A percentile compares a stretch with the other conserved stretches of the same genome.
Evolutionary conservation across 2,888 invertebrate species (phyloP).

Genomic region (Dascillus cervinus): DNA sequence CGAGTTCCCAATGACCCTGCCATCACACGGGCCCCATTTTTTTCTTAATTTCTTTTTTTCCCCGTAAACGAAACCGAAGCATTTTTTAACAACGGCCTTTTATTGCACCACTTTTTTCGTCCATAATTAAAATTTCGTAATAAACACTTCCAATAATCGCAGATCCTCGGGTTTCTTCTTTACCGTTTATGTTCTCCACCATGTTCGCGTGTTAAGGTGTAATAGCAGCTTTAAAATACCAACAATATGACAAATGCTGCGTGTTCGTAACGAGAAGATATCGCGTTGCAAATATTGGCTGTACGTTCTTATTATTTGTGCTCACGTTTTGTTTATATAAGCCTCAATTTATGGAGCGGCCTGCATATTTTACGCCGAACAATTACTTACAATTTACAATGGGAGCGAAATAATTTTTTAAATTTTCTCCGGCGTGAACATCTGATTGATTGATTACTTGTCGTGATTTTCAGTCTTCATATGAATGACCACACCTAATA

Average conservation of each 20-base stretch:
- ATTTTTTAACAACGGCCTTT: constrained; percentile 10
- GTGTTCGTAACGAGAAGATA: constrained; percentile 26
- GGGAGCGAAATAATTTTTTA: too few relatives aligned
- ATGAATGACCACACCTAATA: constrained; percentile 20
- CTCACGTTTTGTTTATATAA: constrained; percentile 12
- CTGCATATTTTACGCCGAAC: too few relatives aligned
- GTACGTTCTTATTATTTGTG: constrained; percentile 12
- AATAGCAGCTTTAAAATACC: constrained; percentile 34
- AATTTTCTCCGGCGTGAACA: too few relatives aligned
- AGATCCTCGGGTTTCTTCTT: too few relatives aligned
- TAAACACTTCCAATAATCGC: too few relatives aligned
- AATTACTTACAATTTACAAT: too few relatives aligned
- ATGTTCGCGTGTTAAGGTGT: constrained; percentile 33
- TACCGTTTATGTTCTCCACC: too few relatives aligned
- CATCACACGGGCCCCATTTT: constrained; percentile 20
- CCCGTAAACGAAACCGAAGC: constrained; percentile 3
- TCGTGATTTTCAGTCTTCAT: constrained; percentile 15
- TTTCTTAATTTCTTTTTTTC: constrained; percentile 11
- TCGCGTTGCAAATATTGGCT: constrained; percentile 24
- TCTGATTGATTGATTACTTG: constrained; percentile 16
- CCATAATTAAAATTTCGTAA: too few relatives aligned
- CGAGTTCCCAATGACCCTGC: constrained; percentile 37
- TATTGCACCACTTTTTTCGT: too few relatives aligned
- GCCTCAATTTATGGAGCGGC: constrained; percentile 8
- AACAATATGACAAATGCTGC: constrained; percentile 32